Evolutionary conservation across 1,140 invertebrate species (phyloP).

Genomic region (Drosophila gunungcola): DNA sequence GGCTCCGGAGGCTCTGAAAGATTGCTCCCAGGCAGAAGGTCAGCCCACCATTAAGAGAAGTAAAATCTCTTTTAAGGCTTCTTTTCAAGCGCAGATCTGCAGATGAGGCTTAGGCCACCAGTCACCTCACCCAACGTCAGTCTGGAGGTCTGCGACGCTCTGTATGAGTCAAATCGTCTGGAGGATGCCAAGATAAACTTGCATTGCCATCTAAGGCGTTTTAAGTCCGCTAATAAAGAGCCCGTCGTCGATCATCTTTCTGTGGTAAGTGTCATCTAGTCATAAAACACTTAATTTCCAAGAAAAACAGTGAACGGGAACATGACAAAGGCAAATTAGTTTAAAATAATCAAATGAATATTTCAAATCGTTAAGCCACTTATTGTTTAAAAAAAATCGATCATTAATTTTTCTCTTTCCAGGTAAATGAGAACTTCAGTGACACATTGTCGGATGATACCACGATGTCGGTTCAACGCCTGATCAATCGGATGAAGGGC

Average conservation of each 20-base stretch:
- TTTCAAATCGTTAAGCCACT: too few species aligned
- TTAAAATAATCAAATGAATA: too few species aligned
- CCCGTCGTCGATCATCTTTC: slow-evolving; percentile 38
- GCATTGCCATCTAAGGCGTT: slow-evolving; percentile 26
- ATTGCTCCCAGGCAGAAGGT: slow-evolving; percentile 54
- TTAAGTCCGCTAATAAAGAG: slow-evolving; percentile 23
- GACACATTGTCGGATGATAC: slow-evolving; percentile 40
- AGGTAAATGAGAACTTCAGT: slow-evolving; percentile 56
- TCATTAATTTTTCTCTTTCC: background rate
- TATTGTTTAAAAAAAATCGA: background rate
- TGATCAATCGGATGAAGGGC: slow-evolving; percentile 33
- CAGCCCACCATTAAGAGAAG: background rate
- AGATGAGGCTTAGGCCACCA: background rate
- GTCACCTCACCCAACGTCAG: slow-evolving; percentile 8
- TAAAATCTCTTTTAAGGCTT: background rate
- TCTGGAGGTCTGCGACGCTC: slow-evolving; percentile 53
- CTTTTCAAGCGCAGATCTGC: slow-evolving; percentile 11
- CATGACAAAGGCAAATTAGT: too few species aligned
- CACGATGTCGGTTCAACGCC: slow-evolving; percentile 41
- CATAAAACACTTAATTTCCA: too few species aligned
- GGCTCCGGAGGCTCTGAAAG: slow-evolving; percentile 51
- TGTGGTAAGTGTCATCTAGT: slow-evolving; percentile 36
- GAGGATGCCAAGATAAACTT: slow-evolving; percentile 59
- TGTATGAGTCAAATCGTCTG: slow-evolving; percentile 69
- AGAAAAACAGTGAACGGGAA: too few species aligned